Percentiles rank a stretch among this genome's conserved stretches.
These are phyloP conservation scores for Hesperophylax magnus DNA, from an alignment of 1,140 invertebrate genomes.

Conservation along the genomic window DNA sequence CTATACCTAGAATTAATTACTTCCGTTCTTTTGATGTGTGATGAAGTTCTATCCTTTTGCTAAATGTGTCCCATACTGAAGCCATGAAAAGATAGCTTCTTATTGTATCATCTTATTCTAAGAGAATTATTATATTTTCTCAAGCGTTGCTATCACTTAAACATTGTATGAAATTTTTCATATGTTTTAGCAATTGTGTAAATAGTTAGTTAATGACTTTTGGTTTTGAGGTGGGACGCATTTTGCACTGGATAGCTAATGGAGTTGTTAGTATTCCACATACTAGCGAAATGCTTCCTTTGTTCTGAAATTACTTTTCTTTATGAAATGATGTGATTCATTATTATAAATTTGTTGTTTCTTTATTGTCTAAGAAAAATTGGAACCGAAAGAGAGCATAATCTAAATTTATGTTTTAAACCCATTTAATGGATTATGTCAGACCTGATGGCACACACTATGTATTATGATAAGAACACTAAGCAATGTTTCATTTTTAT, in stretches of 20 bases:
- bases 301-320: slow-evolving; percentile 25
- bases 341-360: slow-evolving; percentile 40
- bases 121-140: not conserved
- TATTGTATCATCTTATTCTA: too few relatives aligned
- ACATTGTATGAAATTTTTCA: slow-evolving; percentile 13
- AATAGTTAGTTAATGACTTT: too few relatives aligned
- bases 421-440: slow-evolving; percentile 50
- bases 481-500: slow-evolving; percentile 57
- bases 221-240: too few relatives aligned
- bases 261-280: not conserved
- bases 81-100: too few relatives aligned
- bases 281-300: slow-evolving; percentile 17
- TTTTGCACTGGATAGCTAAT: too few relatives aligned
- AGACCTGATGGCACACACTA: slow-evolving; percentile 44
- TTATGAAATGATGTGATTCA: slow-evolving; percentile 32
- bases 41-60: too few relatives aligned
- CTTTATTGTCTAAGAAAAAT: slow-evolving; percentile 44
- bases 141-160: slow-evolving; percentile 3
- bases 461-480: slow-evolving; percentile 56
- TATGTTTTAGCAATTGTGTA: not conserved
- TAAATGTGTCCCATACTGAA: too few relatives aligned
- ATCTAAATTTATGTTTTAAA: slow-evolving; percentile 42
- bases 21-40: not conserved
- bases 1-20: slow-evolving; percentile 18
- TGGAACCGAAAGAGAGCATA: slow-evolving; percentile 32